Percentiles rank a stretch among this genome's conserved stretches.
Conservation (phyloP, 2,113 vertebrate genomes). For the Pseudolaguvia tuberculata region DNA sequence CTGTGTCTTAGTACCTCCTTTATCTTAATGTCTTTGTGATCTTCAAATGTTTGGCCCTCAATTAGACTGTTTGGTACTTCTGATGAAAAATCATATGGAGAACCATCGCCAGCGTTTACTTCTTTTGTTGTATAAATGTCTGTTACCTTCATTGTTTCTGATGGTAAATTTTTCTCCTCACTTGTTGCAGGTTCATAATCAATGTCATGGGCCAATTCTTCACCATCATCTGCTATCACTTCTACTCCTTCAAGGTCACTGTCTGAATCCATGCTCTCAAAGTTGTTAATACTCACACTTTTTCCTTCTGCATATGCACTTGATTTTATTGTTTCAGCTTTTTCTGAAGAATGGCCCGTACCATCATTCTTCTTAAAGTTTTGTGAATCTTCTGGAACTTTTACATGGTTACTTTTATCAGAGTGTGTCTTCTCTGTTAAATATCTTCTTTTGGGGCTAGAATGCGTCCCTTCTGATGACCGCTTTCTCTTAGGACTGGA, state of each 20-base stretch:
- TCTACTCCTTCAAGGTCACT: constrained; percentile 45
- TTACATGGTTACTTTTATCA: neutral
- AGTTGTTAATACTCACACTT: neutral
- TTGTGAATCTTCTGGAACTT: constrained; percentile 10
- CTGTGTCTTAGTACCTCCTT: constrained; percentile 24
- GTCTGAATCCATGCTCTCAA: constrained; percentile 19
- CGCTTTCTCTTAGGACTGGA: neutral
- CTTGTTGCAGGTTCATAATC: constrained; percentile 1
- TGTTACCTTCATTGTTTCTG: neutral
- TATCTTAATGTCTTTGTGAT: neutral
- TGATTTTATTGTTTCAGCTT: constrained; percentile 5
- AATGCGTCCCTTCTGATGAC: constrained; percentile 21
- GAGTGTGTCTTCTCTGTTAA: constrained; percentile 9
- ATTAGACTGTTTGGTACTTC: neutral
- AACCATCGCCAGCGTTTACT: neutral
- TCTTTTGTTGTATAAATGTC: neutral
- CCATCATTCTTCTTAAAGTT: constrained; percentile 25
- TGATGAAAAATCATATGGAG: neutral
- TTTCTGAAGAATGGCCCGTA: neutral
- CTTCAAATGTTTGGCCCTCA: neutral
- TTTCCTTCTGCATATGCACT: neutral
- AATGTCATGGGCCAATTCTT: constrained; percentile 25
- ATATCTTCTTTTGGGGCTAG: constrained; percentile 19
- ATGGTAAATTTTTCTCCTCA: neutral
- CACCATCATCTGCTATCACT: constrained; percentile 41